Evolutionary conservation across 2,888 invertebrate genomes (phyloP).

Genomic region (Lamellibrachia satsuma): DNA sequence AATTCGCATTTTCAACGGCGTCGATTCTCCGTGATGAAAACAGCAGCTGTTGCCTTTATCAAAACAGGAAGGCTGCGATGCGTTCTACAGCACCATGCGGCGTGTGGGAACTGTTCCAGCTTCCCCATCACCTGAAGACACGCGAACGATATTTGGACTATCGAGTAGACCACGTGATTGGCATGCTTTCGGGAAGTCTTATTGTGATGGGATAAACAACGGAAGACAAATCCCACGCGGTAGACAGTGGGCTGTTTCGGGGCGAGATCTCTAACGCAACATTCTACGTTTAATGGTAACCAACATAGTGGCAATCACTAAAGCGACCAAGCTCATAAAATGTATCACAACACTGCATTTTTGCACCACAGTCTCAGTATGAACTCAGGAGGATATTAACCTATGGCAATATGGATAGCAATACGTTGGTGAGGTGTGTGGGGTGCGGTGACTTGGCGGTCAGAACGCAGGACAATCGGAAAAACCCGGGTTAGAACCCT

Average conservation of each 20-base stretch:
- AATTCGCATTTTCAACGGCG: slow-evolving; percentile 11
- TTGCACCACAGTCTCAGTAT: background rate
- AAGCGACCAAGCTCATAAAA: background rate
- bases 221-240: too few relatives aligned
- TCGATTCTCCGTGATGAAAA: background rate
- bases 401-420: too few relatives aligned
- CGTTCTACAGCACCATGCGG: background rate
- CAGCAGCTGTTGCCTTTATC: slow-evolving; percentile 4
- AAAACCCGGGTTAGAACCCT: too few relatives aligned
- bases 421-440: too few relatives aligned
- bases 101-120: background rate
- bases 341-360: background rate
- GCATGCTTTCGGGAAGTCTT: background rate
- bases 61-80: slow-evolving; percentile 3
- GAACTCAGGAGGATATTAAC: too few relatives aligned
- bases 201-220: background rate
- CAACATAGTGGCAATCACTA: background rate
- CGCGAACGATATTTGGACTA: background rate
- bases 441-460: too few relatives aligned
- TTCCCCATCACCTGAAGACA: background rate
- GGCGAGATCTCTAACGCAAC: background rate
- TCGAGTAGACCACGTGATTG: background rate
- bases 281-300: background rate
- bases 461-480: too few relatives aligned
- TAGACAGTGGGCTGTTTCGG: too few relatives aligned